Evolutionary conservation across 23 tunicate species (phyloP).

Genomic region (Trididemnum nubilum): DNA sequence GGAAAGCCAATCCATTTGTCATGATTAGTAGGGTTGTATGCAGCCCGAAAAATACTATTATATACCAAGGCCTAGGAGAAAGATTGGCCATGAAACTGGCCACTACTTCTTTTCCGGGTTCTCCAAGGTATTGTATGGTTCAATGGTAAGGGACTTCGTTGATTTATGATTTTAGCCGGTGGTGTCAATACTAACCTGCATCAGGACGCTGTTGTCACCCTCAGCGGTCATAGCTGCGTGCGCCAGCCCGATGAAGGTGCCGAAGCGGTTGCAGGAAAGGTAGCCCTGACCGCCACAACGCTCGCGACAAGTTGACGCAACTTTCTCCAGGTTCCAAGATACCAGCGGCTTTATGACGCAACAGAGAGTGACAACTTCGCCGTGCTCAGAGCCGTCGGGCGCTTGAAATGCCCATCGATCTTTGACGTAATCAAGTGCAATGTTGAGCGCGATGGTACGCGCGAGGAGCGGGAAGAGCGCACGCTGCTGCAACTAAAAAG

Average conservation of each 20-base stretch:
- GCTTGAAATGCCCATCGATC: conserved; percentile 94
- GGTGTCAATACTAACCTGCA: conserved; percentile 74
- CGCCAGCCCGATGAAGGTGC: conserved; percentile 90
- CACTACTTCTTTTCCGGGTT: too few relatives aligned
- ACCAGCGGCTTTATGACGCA: conserved; percentile 97
- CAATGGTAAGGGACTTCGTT: too few relatives aligned
- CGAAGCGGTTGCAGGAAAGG: conserved; percentile 95
- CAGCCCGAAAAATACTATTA: too few relatives aligned
- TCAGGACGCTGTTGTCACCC: conserved; percentile 93
- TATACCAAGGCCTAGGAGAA: too few relatives aligned
- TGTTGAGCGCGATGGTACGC: conserved; percentile 82
- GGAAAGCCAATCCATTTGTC: too few relatives aligned
- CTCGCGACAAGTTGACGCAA: conserved; percentile 75
- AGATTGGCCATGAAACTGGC: too few relatives aligned
- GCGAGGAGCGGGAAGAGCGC: conserved; percentile 89
- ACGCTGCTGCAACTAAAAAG: conserved; percentile 72
- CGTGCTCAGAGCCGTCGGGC: conserved; percentile 75
- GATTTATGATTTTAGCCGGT: too few relatives aligned
- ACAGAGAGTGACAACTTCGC: conserved; percentile 88
- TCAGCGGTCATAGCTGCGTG: conserved; percentile 99
- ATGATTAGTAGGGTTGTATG: too few relatives aligned
- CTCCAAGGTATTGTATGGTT: too few relatives aligned
- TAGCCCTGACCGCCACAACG: conserved; percentile 99
- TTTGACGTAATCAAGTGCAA: conserved; percentile 93
- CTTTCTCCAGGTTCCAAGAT: conserved; percentile 84